Conservation (phyloP, 2,113 vertebrate species). For the Osmerus mordax region DNA sequence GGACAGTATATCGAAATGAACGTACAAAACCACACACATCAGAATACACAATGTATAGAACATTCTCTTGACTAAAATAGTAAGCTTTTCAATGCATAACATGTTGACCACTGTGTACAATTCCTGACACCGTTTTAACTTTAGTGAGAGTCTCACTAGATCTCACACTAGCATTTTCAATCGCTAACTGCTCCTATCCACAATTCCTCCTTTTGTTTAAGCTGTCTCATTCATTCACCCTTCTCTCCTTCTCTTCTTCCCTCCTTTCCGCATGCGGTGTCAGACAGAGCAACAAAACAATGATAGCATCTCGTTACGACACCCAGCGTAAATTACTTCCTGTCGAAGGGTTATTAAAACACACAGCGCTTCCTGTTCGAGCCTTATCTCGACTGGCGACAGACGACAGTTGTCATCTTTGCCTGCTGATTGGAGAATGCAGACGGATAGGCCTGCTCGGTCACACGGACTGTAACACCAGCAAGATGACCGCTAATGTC, state of each 20-base stretch:
- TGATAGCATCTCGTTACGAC: slow-evolving; percentile 41
- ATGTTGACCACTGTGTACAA: no score
- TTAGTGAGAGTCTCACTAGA: no score
- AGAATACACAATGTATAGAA: no score
- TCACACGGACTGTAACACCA: background rate
- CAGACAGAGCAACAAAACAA: background rate
- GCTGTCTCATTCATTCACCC: background rate
- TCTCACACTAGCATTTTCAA: no score
- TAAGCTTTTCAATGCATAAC: no score
- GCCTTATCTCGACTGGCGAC: slow-evolving; percentile 38
- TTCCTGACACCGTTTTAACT: no score
- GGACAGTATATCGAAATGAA: background rate
- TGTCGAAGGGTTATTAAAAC: slow-evolving; percentile 41
- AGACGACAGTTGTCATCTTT: slow-evolving; percentile 32
- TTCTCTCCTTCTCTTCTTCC: background rate
- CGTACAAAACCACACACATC: background rate
- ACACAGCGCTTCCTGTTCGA: slow-evolving; percentile 26
- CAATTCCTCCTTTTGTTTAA: no score
- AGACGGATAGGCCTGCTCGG: slow-evolving; percentile 18
- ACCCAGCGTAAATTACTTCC: slow-evolving; percentile 37
- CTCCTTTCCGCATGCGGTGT: background rate
- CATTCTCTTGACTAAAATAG: no score
- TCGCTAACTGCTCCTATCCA: no score
- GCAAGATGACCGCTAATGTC: background rate
- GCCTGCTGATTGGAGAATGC: slow-evolving; percentile 35